Base-by-base conservation (phyloP, 2,113 vertebrate genomes). In the Willisornis vidua region DNA sequence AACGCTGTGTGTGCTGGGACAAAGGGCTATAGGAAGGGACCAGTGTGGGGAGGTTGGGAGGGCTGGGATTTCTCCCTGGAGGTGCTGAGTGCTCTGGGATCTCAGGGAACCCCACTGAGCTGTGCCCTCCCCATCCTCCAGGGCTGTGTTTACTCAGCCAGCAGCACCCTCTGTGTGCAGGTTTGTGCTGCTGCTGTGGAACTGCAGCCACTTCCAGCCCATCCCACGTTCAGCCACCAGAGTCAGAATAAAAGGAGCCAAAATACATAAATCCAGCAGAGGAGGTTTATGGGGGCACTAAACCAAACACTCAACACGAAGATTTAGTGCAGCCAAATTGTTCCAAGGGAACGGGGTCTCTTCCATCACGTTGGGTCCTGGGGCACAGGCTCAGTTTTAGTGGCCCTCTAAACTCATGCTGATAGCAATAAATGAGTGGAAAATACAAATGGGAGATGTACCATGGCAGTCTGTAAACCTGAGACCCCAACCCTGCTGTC, bases 201-300 rank as follows among this genome's bases (percentile, higher is more conserved):
- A 45, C 6, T 63, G 72, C 65, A 48, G 23, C 46, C 95, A 46
- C 84, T 81, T 19, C 25, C 86, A 52, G 61, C 68, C 93, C 85
- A 6, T 1, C 7, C 24, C 93, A 93, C 68, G 85, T 35, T 41
- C 35, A 96, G 92, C 88, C 94, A 86, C 94, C 12, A 67, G 57
- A 90, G 93, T 74, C 89, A 71, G 75, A 94, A 91, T 35, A 66
- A 73, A 93, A 94, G 41, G 84, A 96, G 87, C 79, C 88, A 95
- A 87, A 93, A 92, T 81, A 68, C 29, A 97, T 96, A 93, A 96
- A 96, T 82, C 88, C 86, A 76, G 94, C 79, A 80, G 83, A 70
- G 3, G 3, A 25, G 58, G 52, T 91, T 88, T 92, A 93, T 49
- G 66, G 70, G 93, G 71, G 86, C 66, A 7, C 90, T 90, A 73